phyloP scores from a whole-genome alignment of 2,888 invertebrate genomes.

The Biston stratarius region DNA sequence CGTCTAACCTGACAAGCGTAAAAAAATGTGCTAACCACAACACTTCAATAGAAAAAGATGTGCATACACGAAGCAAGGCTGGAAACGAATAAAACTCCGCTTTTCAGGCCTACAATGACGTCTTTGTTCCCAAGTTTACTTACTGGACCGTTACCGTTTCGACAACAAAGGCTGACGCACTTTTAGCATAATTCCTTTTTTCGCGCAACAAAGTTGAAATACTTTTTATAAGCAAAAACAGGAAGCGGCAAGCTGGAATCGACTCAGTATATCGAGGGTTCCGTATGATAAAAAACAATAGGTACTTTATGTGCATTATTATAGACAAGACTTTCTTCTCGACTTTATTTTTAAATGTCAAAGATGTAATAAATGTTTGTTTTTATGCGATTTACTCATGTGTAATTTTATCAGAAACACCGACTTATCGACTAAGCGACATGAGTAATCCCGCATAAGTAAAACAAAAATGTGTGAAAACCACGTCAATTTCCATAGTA shows the following conservation, averaged over 20 bases:
- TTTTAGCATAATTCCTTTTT: constrained; percentile 26
- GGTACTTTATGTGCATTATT: neutral
- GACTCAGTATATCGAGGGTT: neutral
- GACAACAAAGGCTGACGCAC: constrained; percentile 17
- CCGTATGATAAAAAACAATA: neutral
- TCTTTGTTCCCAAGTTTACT: constrained; percentile 17
- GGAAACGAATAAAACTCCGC: neutral
- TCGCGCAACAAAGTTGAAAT: constrained; percentile 13
- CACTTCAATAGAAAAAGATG: too few relatives aligned
- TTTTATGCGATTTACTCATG: too few relatives aligned
- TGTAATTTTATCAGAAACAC: too few relatives aligned
- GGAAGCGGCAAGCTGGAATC: neutral
- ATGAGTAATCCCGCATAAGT: too few relatives aligned
- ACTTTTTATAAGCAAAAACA: constrained; percentile 2
- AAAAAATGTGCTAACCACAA: too few relatives aligned
- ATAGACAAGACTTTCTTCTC: too few relatives aligned
- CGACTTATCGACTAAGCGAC: too few relatives aligned
- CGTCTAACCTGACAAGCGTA: too few relatives aligned
- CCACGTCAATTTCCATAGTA: too few relatives aligned
- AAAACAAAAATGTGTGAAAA: too few relatives aligned
- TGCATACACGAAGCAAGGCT: neutral
- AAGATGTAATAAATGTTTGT: too few relatives aligned
- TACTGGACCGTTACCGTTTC: constrained; percentile 15
- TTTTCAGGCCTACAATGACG: constrained; percentile 1
- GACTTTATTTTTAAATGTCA: too few relatives aligned